These are phyloP conservation scores for Knipowitschia caucasica DNA, from an alignment of 2,797 vertebrate species.

Conservation along the genomic window DNA sequence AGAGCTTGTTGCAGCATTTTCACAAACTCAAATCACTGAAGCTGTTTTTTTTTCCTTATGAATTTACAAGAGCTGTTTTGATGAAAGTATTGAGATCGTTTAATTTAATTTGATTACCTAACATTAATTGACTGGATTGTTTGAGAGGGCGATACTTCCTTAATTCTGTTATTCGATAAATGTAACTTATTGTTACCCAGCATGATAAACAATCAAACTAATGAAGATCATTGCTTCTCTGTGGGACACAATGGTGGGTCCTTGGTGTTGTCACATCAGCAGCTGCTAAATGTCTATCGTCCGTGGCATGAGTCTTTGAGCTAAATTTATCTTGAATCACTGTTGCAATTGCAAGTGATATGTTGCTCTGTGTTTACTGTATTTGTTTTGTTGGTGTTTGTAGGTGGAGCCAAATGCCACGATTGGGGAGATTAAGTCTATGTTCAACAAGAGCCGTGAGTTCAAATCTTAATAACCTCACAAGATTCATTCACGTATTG, in stretches of 20 bases:
- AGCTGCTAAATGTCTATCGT: slow-evolving; percentile 57
- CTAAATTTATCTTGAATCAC: slow-evolving; percentile 69
- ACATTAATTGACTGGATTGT: too few species aligned
- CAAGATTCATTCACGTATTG: slow-evolving; percentile 10
- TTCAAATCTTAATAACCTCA: slow-evolving; percentile 36
- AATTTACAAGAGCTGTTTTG: too few species aligned
- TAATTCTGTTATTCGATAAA: too few species aligned
- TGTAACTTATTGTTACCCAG: too few species aligned
- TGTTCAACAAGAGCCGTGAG: slow-evolving; percentile 92
- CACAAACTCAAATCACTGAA: not conserved
- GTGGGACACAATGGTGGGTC: not conserved
- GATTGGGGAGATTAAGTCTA: slow-evolving; percentile 90
- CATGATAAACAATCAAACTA: too few species aligned
- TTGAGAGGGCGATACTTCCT: too few species aligned
- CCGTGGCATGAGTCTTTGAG: slow-evolving; percentile 37
- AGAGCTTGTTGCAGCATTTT: not conserved
- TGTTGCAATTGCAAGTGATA: slow-evolving; percentile 49
- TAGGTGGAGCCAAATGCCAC: slow-evolving; percentile 96
- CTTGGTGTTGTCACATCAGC: slow-evolving; percentile 24
- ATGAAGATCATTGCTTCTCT: too few species aligned
- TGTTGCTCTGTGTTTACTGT: slow-evolving; percentile 30
- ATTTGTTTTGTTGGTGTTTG: slow-evolving; percentile 47
- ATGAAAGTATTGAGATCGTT: too few species aligned
- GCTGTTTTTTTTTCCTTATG: not conserved
- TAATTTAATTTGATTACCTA: too few species aligned